These are phyloP conservation scores for Mastomys natalensis DNA, from an alignment of 2,113 vertebrate species.

Conservation along the genomic window DNA sequence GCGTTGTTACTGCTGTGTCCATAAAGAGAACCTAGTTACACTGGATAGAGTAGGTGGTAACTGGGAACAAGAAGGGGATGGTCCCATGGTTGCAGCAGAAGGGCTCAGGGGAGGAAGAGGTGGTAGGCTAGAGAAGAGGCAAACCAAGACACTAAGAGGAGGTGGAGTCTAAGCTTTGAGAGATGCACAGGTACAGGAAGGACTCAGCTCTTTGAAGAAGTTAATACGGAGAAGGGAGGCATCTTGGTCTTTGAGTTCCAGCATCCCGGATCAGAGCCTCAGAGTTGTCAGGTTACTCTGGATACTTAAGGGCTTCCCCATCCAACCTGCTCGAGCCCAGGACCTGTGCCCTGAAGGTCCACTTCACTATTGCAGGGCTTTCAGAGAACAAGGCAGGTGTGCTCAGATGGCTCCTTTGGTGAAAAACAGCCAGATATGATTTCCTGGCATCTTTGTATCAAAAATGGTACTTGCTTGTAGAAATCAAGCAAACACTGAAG, in stretches of 20 bases:
- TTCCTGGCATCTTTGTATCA: slow-evolving; percentile 35
- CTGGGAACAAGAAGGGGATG: not conserved
- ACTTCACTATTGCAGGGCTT: not conserved
- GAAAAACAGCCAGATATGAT: slow-evolving; percentile 49
- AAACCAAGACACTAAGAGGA: not conserved
- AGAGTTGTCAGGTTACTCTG: not conserved
- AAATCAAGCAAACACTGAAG: slow-evolving; percentile 43
- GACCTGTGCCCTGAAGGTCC: not conserved
- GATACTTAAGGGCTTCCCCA: not conserved
- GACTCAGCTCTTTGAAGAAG: not conserved
- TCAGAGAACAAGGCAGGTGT: not conserved
- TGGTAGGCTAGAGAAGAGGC: not conserved
- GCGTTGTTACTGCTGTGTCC: not conserved
- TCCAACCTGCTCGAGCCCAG: not conserved
- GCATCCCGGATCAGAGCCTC: not conserved
- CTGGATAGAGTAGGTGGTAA: not conserved
- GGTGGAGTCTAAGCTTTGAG: not conserved
- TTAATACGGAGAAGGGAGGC: not conserved
- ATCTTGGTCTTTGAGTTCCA: not conserved
- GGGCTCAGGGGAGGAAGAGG: not conserved
- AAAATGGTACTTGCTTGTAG: slow-evolving; percentile 55
- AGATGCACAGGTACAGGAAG: not conserved
- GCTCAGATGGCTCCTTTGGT: not conserved
- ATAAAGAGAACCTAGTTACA: slow-evolving; percentile 23
- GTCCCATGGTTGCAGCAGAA: not conserved